Percentiles rank a stretch among this genome's conserved stretches.
Evolutionary conservation across 2,113 vertebrate genomes (phyloP).

Genomic region (Fulmarus glacialis): DNA sequence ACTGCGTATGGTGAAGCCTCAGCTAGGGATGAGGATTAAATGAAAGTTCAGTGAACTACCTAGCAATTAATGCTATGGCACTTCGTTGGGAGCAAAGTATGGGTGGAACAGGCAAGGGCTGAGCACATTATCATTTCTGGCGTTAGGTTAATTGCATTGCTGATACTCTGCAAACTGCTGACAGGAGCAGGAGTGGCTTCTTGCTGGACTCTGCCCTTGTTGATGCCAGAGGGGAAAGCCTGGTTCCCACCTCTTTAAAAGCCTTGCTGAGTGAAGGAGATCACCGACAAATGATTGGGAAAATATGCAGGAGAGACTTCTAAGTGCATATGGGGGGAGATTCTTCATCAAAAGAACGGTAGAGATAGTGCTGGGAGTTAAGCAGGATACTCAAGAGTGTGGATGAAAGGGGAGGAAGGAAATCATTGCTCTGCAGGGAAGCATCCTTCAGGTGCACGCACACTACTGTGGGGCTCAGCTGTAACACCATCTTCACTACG

Average conservation of each 20-base stretch:
- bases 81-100: not conserved
- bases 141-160: not conserved
- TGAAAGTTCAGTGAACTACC: not conserved
- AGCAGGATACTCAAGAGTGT: not conserved
- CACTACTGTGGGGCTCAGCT: not conserved
- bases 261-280: not conserved
- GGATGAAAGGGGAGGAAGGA: not conserved
- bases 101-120: constrained; percentile 13
- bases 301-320: not conserved
- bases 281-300: not conserved
- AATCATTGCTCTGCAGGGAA: not conserved
- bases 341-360: not conserved
- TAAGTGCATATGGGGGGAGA: not conserved
- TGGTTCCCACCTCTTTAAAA: not conserved
- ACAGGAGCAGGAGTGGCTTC: not conserved
- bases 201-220: constrained; percentile 43
- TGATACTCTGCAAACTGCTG: constrained; percentile 43
- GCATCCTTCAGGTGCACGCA: not conserved
- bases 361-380: not conserved
- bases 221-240: constrained; percentile 32
- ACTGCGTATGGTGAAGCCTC: not conserved
- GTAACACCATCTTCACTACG: not conserved
- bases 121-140: not conserved
- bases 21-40: not conserved
- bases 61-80: not conserved